Evolutionary conservation across 2,797 vertebrate species (phyloP).

Genomic region (Mus minutoides): DNA sequence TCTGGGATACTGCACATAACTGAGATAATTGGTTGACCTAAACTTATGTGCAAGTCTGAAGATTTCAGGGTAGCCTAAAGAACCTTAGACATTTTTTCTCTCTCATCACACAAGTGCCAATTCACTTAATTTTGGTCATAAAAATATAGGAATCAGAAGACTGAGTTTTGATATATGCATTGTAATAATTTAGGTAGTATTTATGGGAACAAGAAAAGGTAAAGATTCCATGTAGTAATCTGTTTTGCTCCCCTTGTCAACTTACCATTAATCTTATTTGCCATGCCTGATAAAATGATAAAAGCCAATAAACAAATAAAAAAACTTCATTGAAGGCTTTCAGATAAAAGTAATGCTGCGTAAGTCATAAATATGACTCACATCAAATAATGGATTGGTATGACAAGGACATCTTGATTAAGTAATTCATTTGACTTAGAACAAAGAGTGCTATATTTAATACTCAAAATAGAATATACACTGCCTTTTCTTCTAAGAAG

Average conservation of each 20-base stretch:
- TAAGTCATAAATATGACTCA: not conserved
- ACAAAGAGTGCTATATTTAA: constrained; percentile 18
- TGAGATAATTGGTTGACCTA: not conserved
- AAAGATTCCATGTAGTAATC: not conserved
- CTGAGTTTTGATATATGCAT: not conserved
- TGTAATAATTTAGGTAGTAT: not conserved
- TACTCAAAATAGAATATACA: constrained; percentile 46
- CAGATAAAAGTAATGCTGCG: not conserved
- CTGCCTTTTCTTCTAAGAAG: constrained; percentile 38
- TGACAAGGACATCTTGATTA: not conserved
- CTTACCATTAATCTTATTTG: not conserved
- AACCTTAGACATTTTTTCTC: not conserved
- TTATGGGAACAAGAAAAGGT: not conserved
- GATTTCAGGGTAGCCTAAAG: not conserved
- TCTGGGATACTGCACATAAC: not conserved
- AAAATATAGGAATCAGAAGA: constrained; percentile 16
- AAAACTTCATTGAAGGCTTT: not conserved
- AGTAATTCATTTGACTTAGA: constrained; percentile 27
- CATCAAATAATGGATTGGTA: not conserved
- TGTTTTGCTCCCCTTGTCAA: not conserved
- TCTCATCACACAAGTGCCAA: not conserved
- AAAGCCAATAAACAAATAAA: not conserved
- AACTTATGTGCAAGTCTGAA: not conserved
- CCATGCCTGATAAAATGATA: not conserved
- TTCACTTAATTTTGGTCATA: constrained; percentile 10